Base-by-base conservation (phyloP, 2,888 invertebrate genomes). In the Andrena hattorfiana region DNA sequence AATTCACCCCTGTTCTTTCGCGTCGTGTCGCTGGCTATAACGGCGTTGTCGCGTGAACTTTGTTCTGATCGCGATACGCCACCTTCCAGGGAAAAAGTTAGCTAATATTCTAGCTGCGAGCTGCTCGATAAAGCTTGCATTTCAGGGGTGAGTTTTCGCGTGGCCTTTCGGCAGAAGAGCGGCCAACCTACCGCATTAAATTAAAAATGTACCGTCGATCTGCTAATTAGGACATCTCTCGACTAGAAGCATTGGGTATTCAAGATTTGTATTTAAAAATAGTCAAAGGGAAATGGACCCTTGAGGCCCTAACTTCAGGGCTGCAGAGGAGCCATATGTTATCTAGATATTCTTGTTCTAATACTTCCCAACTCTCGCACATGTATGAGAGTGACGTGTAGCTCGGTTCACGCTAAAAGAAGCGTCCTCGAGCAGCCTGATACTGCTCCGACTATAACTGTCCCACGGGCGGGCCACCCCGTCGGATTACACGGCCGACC, bases 11-110 rank as follows among this genome's bases (percentile, higher is more conserved):
- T 62, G 56, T 30, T 56, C 64, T 30, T 59, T 71, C 56, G 71
- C 59, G 35, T 69, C 49, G 54, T 48, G 69, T 32, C 60, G 26
- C 13, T 54, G 13, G 51, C 49, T 32, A 67, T 75, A 75, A 75
- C 70, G 77, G 49, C 80, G 67, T 54, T 81, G 81, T 81, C 81
- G 81, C 81, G 81, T 81, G 82, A 73, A 81, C 81, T 80, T 73
- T 69, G 80, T 79, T 72, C 63, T 28, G 64, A 80, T 79, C 81
- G 81, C 13, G 81, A 81, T 72, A 79, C 20, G 23, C 48, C 7
- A 28, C 16, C 4, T 48, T 60, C 28, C 54, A 10, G 5, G 42
- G 79, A 64, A 60, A 76, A 48, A 62, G 51, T 77, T 63, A 48
- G 62, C 54, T 32, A 63, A 68, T 62, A 42, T 67, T 62, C 62